Percentiles rank a stretch among this genome's conserved stretches.
phyloP scores from a whole-genome alignment of 1,140 invertebrate species.

The Drosophila sulfurigaster region DNA sequence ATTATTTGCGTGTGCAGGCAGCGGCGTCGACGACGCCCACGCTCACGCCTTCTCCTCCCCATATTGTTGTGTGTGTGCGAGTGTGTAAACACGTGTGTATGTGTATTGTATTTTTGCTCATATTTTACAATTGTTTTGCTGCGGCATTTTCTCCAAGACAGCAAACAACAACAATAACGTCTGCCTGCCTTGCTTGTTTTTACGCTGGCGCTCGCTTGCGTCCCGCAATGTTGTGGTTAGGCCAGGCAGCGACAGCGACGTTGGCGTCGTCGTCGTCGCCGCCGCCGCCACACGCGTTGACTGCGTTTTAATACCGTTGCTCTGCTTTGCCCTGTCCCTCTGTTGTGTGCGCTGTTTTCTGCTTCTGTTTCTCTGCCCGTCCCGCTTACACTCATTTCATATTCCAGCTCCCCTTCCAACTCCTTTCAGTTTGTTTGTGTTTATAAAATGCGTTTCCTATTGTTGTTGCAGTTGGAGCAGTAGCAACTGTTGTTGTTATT shows the following conservation, averaged over 20 bases:
- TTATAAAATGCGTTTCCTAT: slow-evolving; percentile 54
- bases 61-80: slow-evolving; percentile 1
- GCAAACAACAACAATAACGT: slow-evolving; percentile 52
- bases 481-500: slow-evolving; percentile 58
- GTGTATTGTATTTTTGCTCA: slow-evolving; percentile 62
- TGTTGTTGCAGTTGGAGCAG: slow-evolving; percentile 53
- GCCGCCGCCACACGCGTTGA: slow-evolving; percentile 50
- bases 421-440: slow-evolving; percentile 60
- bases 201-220: slow-evolving; percentile 35
- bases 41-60: slow-evolving; percentile 45
- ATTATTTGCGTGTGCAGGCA: slow-evolving; percentile 67
- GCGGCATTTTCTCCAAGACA: slow-evolving; percentile 77
- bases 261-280: slow-evolving; percentile 1
- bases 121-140: slow-evolving; percentile 81
- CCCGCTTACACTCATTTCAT: slow-evolving; percentile 2
- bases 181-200: slow-evolving; percentile 19
- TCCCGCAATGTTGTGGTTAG: slow-evolving; percentile 68
- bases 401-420: slow-evolving; percentile 8
- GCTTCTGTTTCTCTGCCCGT: slow-evolving; percentile 2
- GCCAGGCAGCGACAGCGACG: slow-evolving; percentile 21
- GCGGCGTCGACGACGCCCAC: slow-evolving; percentile 43
- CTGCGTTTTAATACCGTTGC: slow-evolving; percentile 40
- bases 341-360: no score
- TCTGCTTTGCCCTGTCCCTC: slow-evolving; percentile 11
- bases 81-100: slow-evolving; percentile 19